Percentiles rank a stretch among this genome's conserved stretches.
Conservation (phyloP, 2,113 vertebrate genomes). For the human (Homo sapiens) region GRCh38 chr22:25856501-25857000, state of each 20-base stretch:
- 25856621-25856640: not conserved
- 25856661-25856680: not conserved
- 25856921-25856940: not conserved
- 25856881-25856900: not conserved
- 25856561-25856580: not conserved
- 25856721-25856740: not conserved
- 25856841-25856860: not conserved
- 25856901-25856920: not conserved
- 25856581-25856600: not conserved
- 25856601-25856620: not conserved
- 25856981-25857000: not conserved
- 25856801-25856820: not conserved
- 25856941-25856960: not conserved
- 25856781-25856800: not conserved
- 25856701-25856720: not conserved
- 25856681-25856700: not conserved
- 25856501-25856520: not conserved
- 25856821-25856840: not conserved
- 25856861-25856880: rapidly evolving
- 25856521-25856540: not conserved
- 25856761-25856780: not conserved
- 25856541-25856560: not conserved
- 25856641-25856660: not conserved
- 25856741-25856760: not conserved
- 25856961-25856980: not conserved